phyloP scores from a whole-genome alignment of 2,888 invertebrate species.

The Onchidella celtica region DNA sequence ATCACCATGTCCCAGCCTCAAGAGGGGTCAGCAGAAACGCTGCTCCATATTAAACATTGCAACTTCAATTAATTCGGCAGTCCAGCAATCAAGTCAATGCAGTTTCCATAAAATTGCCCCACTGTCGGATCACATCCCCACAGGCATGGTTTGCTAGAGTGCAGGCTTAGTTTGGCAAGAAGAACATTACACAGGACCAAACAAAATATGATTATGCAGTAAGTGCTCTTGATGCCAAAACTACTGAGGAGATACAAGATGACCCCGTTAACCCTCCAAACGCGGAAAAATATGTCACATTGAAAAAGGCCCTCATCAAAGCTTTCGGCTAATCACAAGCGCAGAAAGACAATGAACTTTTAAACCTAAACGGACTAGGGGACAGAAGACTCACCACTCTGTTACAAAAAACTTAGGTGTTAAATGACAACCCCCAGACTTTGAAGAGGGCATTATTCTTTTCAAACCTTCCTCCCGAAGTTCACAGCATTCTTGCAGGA shows the following conservation, averaged over 20 bases:
- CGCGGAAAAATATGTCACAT: neutral
- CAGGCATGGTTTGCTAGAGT: neutral
- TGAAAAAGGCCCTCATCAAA: neutral
- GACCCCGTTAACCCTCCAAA: neutral
- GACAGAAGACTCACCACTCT: conserved; percentile 29
- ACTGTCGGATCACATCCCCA: neutral
- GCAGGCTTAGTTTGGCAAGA: neutral
- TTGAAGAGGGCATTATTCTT: conserved; percentile 33
- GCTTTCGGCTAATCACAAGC: conserved; percentile 33
- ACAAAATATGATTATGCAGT: conserved; percentile 14
- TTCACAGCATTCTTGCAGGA: conserved; percentile 15
- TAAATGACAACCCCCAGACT: conserved; percentile 40
- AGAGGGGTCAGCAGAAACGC: too few species aligned
- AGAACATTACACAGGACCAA: neutral
- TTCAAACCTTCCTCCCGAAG: conserved; percentile 21
- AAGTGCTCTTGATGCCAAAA: neutral
- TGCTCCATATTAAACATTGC: too few species aligned
- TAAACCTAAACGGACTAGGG: conserved; percentile 38
- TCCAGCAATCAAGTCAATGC: too few species aligned
- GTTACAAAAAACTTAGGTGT: conserved; percentile 22
- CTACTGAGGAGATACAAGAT: neutral
- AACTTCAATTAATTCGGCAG: too few species aligned
- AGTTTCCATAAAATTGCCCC: neutral
- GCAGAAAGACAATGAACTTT: conserved; percentile 31
- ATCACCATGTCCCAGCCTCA: too few species aligned